Base-by-base conservation (phyloP, 2,797 vertebrate species). In the Gallinago stenura region DNA sequence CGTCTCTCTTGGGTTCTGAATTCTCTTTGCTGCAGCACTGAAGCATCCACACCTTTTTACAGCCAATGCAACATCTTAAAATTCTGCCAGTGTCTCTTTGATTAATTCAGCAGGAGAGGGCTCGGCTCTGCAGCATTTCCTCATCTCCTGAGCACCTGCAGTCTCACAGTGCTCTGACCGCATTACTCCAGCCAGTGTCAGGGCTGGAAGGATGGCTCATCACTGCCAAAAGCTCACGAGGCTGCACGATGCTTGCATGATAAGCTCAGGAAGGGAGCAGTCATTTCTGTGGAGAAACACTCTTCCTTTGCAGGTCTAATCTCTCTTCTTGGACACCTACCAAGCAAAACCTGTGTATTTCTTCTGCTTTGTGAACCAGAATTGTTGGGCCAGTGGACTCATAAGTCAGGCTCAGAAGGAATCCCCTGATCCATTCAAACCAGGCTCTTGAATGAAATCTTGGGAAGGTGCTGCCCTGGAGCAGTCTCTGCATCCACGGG, bases 231-330 rank as follows among this genome's bases (percentile, higher is more conserved):
- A 37, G 2, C 39, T 69, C 73, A 6, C 20, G 8, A n/a, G 57
- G 39, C 15, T 71, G 68, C 50, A 28, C 24, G 14, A 2, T 2
- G 12, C 9, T 26, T 46, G 31, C 78, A 54, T 0, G 0, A 8
- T 26, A 64, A 24, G 10, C 12, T 41, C 41, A 12, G 39, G 35
- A 33, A 73, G 21, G 64, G 16, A 90, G 24, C 31, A 50, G 37
- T 9, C 12, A 43, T 6, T n/a, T 51, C 50, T 51, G 43, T 28
- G 72, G 43, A 76, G 35, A 70, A 58, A 53, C 21, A 14, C 6
- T 65, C n/a, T 30, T 28, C 24, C 28, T 31, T 48, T 57, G 31
- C 43, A 77, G 13, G 6, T 76, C 70, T 17, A 0, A 15, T 13
- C 6, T 76, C n/a, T 71, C 39, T 53, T 68, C 28, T 33, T 50